phyloP scores from a whole-genome alignment of 2,888 invertebrate genomes.

The Trachelus troglodyta region DNA sequence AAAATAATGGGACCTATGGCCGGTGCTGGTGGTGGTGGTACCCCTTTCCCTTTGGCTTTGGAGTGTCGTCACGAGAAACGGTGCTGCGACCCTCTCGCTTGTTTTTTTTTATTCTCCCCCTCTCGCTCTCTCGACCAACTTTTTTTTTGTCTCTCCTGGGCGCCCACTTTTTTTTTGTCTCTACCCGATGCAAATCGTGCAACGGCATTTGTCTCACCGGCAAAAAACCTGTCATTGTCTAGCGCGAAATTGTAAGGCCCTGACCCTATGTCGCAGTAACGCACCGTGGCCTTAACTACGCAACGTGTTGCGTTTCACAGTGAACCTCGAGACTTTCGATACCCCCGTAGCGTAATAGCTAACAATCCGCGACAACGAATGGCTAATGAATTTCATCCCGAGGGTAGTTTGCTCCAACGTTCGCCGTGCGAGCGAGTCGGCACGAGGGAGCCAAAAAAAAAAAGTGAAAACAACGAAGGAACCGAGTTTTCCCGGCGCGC shows the following conservation, averaged over 20 bases:
- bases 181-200: conserved; percentile 47
- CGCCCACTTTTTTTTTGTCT: conserved; percentile 28
- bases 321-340: neutral
- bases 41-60: neutral
- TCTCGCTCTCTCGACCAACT: conserved; percentile 16
- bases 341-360: neutral
- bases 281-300: too few relatives aligned
- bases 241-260: conserved; percentile 11
- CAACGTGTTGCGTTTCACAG: too few relatives aligned
- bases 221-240: conserved; percentile 40
- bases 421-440: conserved; percentile 1
- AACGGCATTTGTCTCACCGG: conserved; percentile 54
- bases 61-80: conserved; percentile 11
- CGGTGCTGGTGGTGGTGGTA: conserved; percentile 25
- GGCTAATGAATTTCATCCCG: conserved; percentile 46
- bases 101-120: conserved; percentile 38
- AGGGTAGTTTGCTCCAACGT: neutral
- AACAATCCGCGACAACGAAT: conserved; percentile 17
- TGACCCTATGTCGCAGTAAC: neutral
- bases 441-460: conserved; percentile 12
- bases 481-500: neutral
- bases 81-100: neutral
- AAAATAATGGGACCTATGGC: conserved; percentile 54
- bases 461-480: neutral
- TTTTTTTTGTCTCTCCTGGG: conserved; percentile 19